Percentiles rank a stretch among this genome's conserved stretches.
These are phyloP conservation scores for Lottia scabra DNA, from an alignment of 2,888 invertebrate species.

Conservation along the genomic window DNA sequence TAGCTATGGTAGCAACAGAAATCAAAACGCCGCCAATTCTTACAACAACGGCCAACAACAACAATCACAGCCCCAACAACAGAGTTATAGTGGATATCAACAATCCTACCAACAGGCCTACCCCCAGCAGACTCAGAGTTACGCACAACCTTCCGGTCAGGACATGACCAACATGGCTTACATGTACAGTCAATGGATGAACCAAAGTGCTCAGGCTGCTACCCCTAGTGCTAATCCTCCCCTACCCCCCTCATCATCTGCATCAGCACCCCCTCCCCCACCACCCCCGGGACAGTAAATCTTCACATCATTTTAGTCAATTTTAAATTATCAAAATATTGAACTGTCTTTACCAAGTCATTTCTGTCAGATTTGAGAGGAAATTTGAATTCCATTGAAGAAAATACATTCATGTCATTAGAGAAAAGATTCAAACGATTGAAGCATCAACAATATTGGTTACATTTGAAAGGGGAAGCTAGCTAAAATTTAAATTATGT, in stretches of 20 bases:
- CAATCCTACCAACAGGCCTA: constrained; percentile 14
- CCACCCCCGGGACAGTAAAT: constrained; percentile 24
- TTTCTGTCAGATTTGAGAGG: too few species aligned
- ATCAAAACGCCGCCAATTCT: background rate
- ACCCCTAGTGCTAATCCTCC: constrained; percentile 15
- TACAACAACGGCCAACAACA: background rate
- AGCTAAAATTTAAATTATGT: too few species aligned
- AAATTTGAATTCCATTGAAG: too few species aligned
- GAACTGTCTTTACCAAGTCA: too few species aligned
- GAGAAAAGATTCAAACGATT: too few species aligned
- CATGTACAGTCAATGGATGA: constrained; percentile 48
- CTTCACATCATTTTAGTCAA: background rate
- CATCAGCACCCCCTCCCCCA: constrained; percentile 25
- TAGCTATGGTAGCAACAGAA: constrained; percentile 7
- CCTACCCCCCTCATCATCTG: constrained; percentile 30
- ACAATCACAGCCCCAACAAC: constrained; percentile 9
- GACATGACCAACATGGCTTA: constrained; percentile 39
- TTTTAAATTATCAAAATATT: background rate
- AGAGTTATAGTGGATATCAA: background rate
- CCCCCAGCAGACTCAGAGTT: background rate
- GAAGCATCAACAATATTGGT: too few species aligned
- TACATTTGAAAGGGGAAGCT: too few species aligned
- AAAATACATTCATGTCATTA: too few species aligned
- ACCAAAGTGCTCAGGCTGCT: constrained; percentile 10
- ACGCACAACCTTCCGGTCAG: constrained; percentile 13